phyloP scores from a whole-genome alignment of 2,888 invertebrate species.

The Meandrusa payeni region DNA sequence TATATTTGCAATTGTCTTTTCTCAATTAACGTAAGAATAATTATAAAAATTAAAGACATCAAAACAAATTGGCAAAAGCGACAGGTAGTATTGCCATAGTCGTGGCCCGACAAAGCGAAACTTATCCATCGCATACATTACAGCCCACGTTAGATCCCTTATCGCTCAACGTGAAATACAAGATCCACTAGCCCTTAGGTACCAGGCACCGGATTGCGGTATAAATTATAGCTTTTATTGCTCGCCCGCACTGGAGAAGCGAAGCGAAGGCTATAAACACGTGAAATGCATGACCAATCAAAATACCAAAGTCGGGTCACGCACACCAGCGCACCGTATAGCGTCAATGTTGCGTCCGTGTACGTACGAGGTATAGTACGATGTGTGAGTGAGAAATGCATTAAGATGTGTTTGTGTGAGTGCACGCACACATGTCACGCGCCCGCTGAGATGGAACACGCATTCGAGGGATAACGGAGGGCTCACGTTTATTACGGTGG shows the following conservation, averaged over 20 bases:
- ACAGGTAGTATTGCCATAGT: too few relatives aligned
- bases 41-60: too few relatives aligned
- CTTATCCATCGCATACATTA: conserved; percentile 15
- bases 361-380: conserved; percentile 26
- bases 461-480: conserved; percentile 77
- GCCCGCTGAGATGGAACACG: conserved; percentile 75
- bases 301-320: conserved; percentile 77
- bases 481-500: conserved; percentile 62
- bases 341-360: conserved; percentile 9
- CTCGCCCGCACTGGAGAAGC: conserved; percentile 60
- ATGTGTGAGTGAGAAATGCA: conserved; percentile 55
- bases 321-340: conserved; percentile 27
- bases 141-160: conserved; percentile 21
- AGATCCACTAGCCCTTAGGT: conserved; percentile 51
- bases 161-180: conserved; percentile 42
- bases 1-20: too few relatives aligned
- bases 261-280: conserved; percentile 67
- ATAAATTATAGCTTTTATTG: conserved; percentile 73
- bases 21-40: too few relatives aligned
- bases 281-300: conserved; percentile 81
- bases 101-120: conserved; percentile 5
- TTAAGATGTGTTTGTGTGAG: conserved; percentile 36
- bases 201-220: conserved; percentile 40
- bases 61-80: not conserved
- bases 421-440: conserved; percentile 48